Conservation (phyloP, 92 coral and sea anemone species). For the Porites rus region DNA sequence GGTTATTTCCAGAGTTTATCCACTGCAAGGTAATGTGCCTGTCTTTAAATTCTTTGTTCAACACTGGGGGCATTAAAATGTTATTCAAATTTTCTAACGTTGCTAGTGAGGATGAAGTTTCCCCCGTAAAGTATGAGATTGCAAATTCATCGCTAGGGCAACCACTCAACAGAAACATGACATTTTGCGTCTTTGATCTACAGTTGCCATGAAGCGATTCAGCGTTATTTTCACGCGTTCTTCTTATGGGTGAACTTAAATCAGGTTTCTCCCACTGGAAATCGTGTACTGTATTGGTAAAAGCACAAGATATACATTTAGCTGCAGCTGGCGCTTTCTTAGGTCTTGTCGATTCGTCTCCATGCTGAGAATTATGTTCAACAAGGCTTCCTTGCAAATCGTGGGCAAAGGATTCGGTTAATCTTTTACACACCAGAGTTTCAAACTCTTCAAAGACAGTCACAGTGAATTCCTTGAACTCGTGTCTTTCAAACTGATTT, state of each 20-base stretch:
- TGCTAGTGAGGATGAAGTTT: conserved; percentile 21
- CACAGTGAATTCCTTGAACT: conserved; percentile 79
- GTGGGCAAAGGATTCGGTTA: conserved; percentile 63
- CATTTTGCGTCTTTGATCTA: conserved; percentile 53
- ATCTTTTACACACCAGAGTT: conserved; percentile 57
- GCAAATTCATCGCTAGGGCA: conserved; percentile 72
- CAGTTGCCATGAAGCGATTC: conserved; percentile 22
- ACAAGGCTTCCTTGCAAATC: conserved; percentile 16
- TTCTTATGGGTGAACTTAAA: conserved; percentile 80
- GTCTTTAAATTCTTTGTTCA: conserved; percentile 77
- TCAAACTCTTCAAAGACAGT: conserved; percentile 88
- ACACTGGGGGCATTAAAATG: conserved; percentile 73
- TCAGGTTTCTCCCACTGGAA: conserved; percentile 92
- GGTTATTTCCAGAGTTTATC: conserved; percentile 72
- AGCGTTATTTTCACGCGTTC: conserved; percentile 50
- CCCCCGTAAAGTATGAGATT: conserved; percentile 70
- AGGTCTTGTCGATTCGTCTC: background rate
- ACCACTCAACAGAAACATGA: conserved; percentile 82
- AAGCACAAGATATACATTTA: conserved; percentile 83
- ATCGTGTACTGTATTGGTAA: conserved; percentile 89
- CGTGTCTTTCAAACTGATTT: conserved; percentile 83
- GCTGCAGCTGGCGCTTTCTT: conserved; percentile 63
- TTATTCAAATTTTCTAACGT: conserved; percentile 62
- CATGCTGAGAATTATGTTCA: conserved; percentile 30
- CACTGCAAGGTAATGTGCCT: conserved; percentile 79